Evolutionary conservation across 2,797 vertebrate species (phyloP), one percentile per base, ranked within the genome.

Genomic region (Ataeniobius toweri): DNA sequence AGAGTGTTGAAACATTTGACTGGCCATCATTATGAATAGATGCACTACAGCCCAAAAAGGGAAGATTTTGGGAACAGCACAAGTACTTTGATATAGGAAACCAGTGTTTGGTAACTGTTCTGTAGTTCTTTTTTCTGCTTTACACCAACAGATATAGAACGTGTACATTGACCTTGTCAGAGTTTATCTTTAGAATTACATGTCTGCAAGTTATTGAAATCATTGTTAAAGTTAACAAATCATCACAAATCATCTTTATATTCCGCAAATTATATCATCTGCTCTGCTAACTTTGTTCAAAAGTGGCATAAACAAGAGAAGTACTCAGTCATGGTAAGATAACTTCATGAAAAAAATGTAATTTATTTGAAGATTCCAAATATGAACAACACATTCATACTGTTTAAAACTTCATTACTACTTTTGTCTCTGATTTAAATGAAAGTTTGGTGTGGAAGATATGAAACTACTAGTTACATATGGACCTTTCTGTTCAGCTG

Each of bases 61-160:
- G 89, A 87, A 75, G 85, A 91, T 91, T 92, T 71, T 18, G 69
- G 76, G 78, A 79, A 83, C 71, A 69, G 75, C 75, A 9, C 73
- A 81, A 73, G 68, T 86, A 74, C 81, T 13, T 80, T 71, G 71
- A 63, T 78, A 50, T 71, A 58, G 44, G 55, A 53, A 79, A 24
- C 74, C 78, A 56, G 63, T 41, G 31, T 63, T 63, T 13, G 18
- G 59, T 67, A 10, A 20, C 8, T 22, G 63, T 24, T 65, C 18
- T 20, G 61, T 22, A 14, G 16, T 28, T 46, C 6, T 39, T 75
- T 56, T 58, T n/a, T 76, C 55, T 51, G 4, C 75, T 53, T 31
- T 7, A 63, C 16, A 36, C 16, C 36, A 31, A 5, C 71, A 24
- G 26, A 22, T 10, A 46, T 1, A n/a, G n/a, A 1, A 16, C 2